phyloP scores from a whole-genome alignment of 2,113 vertebrate species.

The Aldabrachelys gigantea region DNA sequence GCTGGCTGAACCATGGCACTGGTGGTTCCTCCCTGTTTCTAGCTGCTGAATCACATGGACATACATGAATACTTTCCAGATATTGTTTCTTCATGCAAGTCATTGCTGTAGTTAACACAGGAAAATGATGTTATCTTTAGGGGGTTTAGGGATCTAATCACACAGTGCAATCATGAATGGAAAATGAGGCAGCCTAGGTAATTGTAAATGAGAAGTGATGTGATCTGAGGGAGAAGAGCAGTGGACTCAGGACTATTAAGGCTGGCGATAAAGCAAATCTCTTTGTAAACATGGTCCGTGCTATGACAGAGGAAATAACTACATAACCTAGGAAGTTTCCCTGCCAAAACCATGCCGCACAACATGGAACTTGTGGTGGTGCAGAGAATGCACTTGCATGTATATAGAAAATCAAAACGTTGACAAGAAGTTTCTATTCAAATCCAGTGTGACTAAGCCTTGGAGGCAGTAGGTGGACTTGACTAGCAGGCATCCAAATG shows the following conservation, averaged over 20 bases:
- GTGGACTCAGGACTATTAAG: background rate
- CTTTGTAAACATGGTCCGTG: background rate
- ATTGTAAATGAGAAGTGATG: background rate
- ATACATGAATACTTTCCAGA: background rate
- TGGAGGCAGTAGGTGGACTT: background rate
- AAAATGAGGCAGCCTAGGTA: background rate
- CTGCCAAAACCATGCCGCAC: background rate
- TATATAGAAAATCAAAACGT: background rate
- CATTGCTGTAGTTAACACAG: background rate
- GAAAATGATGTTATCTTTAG: background rate
- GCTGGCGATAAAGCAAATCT: background rate
- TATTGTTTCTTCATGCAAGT: background rate
- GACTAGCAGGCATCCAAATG: background rate
- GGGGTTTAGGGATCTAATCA: no score
- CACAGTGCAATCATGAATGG: background rate
- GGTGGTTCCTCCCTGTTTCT: background rate
- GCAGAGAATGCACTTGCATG: background rate
- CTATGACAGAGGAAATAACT: background rate
- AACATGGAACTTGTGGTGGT: background rate
- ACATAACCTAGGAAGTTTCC: background rate
- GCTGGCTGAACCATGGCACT: background rate
- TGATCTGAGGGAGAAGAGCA: background rate
- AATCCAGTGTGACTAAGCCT: background rate
- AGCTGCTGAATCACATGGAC: background rate
- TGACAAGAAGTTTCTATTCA: conserved; percentile 15